phyloP scores from a whole-genome alignment of 1,140 invertebrate genomes.

The Sycophila sp. region DNA sequence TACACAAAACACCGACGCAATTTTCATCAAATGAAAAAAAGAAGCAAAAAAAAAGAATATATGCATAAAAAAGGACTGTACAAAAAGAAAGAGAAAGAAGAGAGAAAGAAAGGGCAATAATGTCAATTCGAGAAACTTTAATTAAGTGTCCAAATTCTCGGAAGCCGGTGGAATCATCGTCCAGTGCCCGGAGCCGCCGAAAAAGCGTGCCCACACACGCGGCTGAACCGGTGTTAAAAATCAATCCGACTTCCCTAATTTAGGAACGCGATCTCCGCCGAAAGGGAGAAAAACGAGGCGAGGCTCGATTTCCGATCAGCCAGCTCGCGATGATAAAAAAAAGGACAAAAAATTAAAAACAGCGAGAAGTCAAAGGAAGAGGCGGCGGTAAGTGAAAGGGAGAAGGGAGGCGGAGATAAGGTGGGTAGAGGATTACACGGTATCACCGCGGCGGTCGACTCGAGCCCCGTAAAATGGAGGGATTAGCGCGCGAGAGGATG shows the following conservation, averaged over 20 bases:
- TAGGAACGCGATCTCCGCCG: constrained; percentile 29
- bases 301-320: neutral
- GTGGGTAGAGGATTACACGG: neutral
- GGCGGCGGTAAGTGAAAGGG: constrained; percentile 5
- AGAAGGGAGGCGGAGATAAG: constrained; percentile 23
- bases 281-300: neutral
- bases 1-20: neutral
- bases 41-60: no score
- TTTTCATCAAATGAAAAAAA: no score
- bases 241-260: constrained; percentile 34
- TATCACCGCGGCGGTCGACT: constrained; percentile 9
- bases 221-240: constrained; percentile 26
- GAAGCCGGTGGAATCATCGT: neutral
- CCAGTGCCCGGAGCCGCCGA: neutral
- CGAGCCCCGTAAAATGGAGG: constrained; percentile 38
- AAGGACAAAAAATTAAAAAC: neutral
- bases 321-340: neutral
- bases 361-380: neutral
- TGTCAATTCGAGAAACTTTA: constrained; percentile 19
- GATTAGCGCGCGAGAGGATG: constrained; percentile 13
- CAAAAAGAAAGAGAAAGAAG: no score
- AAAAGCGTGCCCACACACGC: constrained; percentile 27
- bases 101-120: no score
- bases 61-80: no score
- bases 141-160: constrained; percentile 31